Evolutionary conservation across 2,113 vertebrate species (phyloP), one percentile per base, ranked within the genome.

Genomic region (Passer domesticus): DNA sequence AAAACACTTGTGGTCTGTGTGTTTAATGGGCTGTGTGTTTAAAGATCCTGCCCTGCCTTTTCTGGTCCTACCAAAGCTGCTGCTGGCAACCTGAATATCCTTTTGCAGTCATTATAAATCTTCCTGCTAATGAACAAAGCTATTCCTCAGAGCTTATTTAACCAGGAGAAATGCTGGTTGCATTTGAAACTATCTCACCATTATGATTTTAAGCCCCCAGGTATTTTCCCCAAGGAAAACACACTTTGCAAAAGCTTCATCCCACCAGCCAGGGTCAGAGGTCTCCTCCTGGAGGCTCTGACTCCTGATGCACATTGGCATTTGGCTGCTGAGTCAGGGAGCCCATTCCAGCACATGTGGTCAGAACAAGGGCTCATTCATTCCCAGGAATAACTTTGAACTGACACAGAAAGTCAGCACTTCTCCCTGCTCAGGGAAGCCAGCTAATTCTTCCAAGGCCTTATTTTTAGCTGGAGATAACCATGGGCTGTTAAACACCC

Each of bases 381-480:
- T 94, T 47, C 56, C 88, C 1, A 0, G 72, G 64, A 63, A 81
- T 64, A 89, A 84, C 92, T 96, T 78, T 56, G 81, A 87, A 30
- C 66, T 85, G 95, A 85, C 90, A 87, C 33, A 55, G 33, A 74
- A 92, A 89, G 88, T 92, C 90, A 95, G 59, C 0, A 0, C 63
- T 92, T 24, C 82, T 90, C 66, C 46, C 18, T 8, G 33, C n/a
- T 3, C 12, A 46, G 47, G 64, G 67, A 67, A 80, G 68, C 15
- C 85, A 67, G 37, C n/a, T 86, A 31, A 70, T 81, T 78, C 60
- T 92, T 91, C 60, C 83, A 55, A 35, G 72, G 60, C 76, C 49
- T 92, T 77, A 80, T 90, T 94, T 95, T 96, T 77, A 86, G 56
- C 58, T 82, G 47, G 60, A 68, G 80, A 60, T 68, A 56, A n/a